Percentiles rank a stretch among this genome's conserved stretches.
These are phyloP conservation scores for Diaperis boleti DNA, from an alignment of 2,888 invertebrate genomes.

Conservation along the genomic window DNA sequence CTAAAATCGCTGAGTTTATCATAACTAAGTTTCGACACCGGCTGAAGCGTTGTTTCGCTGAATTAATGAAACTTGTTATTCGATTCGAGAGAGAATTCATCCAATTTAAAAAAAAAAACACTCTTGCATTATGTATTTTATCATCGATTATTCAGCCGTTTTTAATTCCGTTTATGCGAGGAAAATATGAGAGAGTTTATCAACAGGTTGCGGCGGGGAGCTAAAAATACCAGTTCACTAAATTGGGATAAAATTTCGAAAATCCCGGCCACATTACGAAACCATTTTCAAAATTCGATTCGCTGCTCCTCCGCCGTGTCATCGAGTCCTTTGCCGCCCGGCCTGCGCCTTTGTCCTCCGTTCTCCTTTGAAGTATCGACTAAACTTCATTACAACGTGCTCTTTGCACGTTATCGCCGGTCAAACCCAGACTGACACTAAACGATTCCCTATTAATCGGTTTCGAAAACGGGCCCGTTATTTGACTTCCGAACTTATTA, in stretches of 20 bases:
- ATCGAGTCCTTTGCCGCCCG: too few species aligned
- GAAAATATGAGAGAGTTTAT: slow-evolving; percentile 5
- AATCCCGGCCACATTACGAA: too few species aligned
- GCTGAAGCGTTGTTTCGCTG: slow-evolving; percentile 4
- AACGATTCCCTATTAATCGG: neutral
- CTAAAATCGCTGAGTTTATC: slow-evolving; percentile 5
- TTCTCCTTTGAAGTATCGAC: neutral
- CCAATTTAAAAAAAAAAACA: slow-evolving; percentile 1
- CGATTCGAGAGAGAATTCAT: neutral
- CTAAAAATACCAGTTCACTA: too few species aligned
- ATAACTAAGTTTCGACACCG: slow-evolving; percentile 1
- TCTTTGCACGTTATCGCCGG: neutral
- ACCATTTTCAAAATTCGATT: too few species aligned
- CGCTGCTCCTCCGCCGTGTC: too few species aligned
- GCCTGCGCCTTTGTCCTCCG: neutral
- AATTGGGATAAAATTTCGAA: neutral
- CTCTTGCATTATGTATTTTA: slow-evolving; percentile 6
- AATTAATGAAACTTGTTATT: slow-evolving; percentile 17
- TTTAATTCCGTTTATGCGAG: slow-evolving; percentile 8
- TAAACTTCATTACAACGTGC: neutral
- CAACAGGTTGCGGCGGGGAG: neutral
- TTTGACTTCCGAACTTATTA: neutral
- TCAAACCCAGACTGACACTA: neutral
- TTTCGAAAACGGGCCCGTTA: neutral
- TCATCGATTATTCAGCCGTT: slow-evolving; percentile 15